These are phyloP conservation scores for Cepaea nemoralis DNA, from an alignment of 1,140 invertebrate genomes.

Conservation along the genomic window DNA sequence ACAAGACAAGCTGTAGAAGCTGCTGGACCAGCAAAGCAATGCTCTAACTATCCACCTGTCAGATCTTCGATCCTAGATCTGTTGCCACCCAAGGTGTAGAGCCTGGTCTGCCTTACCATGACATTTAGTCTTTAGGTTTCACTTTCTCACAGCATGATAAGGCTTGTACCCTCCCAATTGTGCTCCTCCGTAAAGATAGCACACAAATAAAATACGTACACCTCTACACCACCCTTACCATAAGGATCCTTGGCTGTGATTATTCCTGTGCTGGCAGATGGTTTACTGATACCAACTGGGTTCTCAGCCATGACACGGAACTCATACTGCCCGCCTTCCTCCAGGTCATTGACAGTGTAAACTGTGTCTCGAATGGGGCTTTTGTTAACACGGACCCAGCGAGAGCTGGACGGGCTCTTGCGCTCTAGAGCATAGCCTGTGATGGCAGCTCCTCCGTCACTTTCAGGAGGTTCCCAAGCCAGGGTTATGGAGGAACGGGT, in stretches of 20 bases:
- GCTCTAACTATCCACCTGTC: too few relatives aligned
- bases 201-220: too few relatives aligned
- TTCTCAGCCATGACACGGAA: slow-evolving; percentile 97
- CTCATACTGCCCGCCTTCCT: slow-evolving; percentile 94
- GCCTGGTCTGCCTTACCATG: too few relatives aligned
- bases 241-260: slow-evolving; percentile 94
- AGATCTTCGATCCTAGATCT: too few relatives aligned
- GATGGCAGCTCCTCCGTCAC: slow-evolving; percentile 96
- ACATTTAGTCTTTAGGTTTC: too few relatives aligned
- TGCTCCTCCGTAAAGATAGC: too few relatives aligned
- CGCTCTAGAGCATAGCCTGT: slow-evolving; percentile 94
- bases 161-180: too few relatives aligned
- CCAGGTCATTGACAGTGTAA: slow-evolving; percentile 90
- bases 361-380: slow-evolving; percentile 77
- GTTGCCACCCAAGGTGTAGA: too few relatives aligned
- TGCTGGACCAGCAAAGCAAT: too few relatives aligned
- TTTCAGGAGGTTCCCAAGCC: slow-evolving; percentile 96
- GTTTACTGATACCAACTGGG: slow-evolving; percentile 90
- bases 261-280: slow-evolving; percentile 88
- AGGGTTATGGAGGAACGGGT: slow-evolving; percentile 91
- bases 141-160: too few relatives aligned
- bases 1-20: too few relatives aligned
- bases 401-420: slow-evolving; percentile 80
- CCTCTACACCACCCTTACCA: slow-evolving; percentile 74
- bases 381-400: slow-evolving; percentile 66